Conservation (phyloP, 1,140 invertebrate genomes). For the Stegodyphus mimosarum region DNA sequence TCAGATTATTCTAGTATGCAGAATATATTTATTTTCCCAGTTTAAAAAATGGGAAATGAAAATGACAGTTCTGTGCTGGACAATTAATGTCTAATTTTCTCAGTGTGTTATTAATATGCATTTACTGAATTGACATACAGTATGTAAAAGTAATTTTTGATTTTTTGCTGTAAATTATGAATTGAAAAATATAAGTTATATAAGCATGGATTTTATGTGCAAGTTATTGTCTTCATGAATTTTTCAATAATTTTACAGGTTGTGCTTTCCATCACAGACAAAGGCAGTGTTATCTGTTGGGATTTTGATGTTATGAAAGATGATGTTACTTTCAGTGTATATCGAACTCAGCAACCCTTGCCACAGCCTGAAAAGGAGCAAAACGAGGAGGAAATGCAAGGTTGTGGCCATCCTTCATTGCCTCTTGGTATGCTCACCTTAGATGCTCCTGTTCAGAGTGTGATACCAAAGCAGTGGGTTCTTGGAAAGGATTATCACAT, state of each 20-base stretch:
- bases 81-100: too few species aligned
- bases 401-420: constrained; percentile 60
- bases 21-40: too few species aligned
- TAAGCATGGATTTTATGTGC: background rate
- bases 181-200: background rate
- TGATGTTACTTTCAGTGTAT: constrained; percentile 88
- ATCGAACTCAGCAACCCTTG: constrained; percentile 68
- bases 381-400: constrained; percentile 50
- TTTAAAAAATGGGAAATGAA: too few species aligned
- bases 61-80: too few species aligned
- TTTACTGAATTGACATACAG: too few species aligned
- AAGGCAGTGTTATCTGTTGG: constrained; percentile 93
- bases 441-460: constrained; percentile 43
- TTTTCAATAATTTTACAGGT: constrained; percentile 66
- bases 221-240: background rate
- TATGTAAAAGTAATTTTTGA: background rate
- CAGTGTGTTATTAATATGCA: too few species aligned
- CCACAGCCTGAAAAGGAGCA: constrained; percentile 48
- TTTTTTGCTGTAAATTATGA: background rate
- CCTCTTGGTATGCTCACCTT: constrained; percentile 59
- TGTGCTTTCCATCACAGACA: constrained; percentile 82
- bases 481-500: constrained; percentile 83
- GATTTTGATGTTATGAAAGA: constrained; percentile 95
- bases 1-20: too few species aligned
- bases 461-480: constrained; percentile 79